Conservation (phyloP, 1,140 invertebrate genomes). For the Portunus trituberculatus region DNA sequence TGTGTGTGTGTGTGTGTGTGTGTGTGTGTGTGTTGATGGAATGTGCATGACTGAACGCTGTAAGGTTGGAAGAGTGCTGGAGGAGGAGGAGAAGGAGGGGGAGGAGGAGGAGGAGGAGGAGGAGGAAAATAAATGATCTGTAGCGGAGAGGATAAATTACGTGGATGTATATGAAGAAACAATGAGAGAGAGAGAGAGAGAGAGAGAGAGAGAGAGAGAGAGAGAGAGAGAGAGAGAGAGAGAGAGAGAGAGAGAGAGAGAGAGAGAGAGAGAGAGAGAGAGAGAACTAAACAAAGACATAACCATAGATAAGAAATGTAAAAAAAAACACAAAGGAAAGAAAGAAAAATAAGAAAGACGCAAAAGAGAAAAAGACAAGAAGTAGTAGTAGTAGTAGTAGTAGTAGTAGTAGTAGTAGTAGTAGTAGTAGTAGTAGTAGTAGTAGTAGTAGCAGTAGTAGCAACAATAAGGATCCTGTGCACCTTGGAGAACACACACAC, state of each 20-base stretch:
- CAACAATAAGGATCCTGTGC: not conserved
- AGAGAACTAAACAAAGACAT: not conserved
- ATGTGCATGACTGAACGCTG: not conserved
- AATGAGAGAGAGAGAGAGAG: too few relatives aligned
- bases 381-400: not conserved
- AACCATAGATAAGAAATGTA: not conserved
- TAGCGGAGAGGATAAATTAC: too few relatives aligned
- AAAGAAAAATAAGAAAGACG: not conserved
- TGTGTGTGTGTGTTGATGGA: not conserved
- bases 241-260: too few relatives aligned
- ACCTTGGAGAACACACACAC: not conserved
- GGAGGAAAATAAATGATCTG: too few relatives aligned
- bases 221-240: constrained; percentile 11
- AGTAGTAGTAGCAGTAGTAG: constrained; percentile 17
- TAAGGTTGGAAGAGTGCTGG: not conserved
- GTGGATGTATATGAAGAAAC: too few relatives aligned
- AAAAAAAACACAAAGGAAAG: not conserved
- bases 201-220: constrained; percentile 21
- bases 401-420: not conserved
- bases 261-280: constrained; percentile 35
- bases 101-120: not conserved
- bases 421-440: constrained; percentile 24
- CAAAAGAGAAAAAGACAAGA: not conserved
- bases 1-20: not conserved
- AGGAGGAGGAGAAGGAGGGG: not conserved